Conservation (phyloP, 2,797 vertebrate genomes). For the Thaleichthys pacificus region DNA sequence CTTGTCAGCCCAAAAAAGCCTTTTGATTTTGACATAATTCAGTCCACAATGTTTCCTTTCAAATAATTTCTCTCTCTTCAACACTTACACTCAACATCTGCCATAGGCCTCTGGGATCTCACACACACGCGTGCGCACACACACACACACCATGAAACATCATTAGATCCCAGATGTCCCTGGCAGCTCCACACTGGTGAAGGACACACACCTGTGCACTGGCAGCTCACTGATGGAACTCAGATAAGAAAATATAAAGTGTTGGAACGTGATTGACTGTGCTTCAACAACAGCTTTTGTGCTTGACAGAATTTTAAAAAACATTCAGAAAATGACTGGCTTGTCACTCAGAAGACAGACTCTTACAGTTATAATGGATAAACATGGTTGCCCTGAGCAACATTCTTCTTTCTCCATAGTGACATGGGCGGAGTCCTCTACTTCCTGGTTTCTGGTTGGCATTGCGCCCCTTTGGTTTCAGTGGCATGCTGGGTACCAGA, state of each 20-base stretch:
- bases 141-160: no score
- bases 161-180: no score
- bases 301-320: not conserved
- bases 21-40: not conserved
- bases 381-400: not conserved
- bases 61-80: not conserved
- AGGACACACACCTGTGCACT: no score
- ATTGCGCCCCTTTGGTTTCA: not conserved
- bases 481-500: no score
- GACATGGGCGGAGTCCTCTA: not conserved
- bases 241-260: not conserved
- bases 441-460: not conserved
- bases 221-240: no score
- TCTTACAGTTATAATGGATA: no score
- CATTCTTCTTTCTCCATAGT: not conserved
- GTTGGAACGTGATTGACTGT: not conserved
- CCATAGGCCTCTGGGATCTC: no score
- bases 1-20: not conserved
- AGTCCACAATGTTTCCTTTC: not conserved
- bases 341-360: no score
- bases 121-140: not conserved
- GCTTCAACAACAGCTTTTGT: not conserved
- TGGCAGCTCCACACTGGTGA: no score
- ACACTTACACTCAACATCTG: not conserved
- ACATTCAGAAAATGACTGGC: not conserved